Evolutionary conservation across 2,888 invertebrate species (phyloP).

Genomic region (Shargacucullia verbasci): DNA sequence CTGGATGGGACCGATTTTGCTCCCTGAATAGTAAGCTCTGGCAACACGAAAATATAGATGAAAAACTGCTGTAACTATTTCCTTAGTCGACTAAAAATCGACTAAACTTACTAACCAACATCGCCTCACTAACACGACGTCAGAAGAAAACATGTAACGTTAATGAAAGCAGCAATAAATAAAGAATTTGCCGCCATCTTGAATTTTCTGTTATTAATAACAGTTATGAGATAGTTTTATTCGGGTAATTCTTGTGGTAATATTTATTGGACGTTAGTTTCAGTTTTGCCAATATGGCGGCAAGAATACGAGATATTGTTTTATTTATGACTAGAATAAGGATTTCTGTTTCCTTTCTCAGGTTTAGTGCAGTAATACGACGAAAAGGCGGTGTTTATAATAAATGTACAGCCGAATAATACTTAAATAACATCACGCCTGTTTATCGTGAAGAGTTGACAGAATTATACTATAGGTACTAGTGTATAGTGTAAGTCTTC

Average conservation of each 20-base stretch:
- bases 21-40: too few species aligned
- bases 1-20: too few species aligned
- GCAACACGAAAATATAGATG: too few species aligned
- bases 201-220: conserved; percentile 66
- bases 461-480: too few species aligned
- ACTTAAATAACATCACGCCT: too few species aligned
- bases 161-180: conserved; percentile 66
- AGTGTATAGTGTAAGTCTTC: too few species aligned
- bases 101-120: background rate
- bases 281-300: conserved; percentile 36
- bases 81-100: conserved; percentile 1
- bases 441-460: too few species aligned
- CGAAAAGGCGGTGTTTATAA: conserved; percentile 12
- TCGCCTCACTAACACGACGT: conserved; percentile 42
- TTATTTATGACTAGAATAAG: conserved; percentile 34
- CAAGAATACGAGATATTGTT: conserved; percentile 11
- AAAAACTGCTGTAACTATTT: too few species aligned
- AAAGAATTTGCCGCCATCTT: conserved; percentile 69
- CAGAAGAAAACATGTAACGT: conserved; percentile 59
- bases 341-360: conserved; percentile 7
- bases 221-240: conserved; percentile 66
- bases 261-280: conserved; percentile 62
- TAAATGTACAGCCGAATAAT: too few species aligned
- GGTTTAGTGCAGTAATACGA: conserved; percentile 27
- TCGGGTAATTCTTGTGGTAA: conserved; percentile 52